phyloP scores from a whole-genome alignment of 1,140 invertebrate species.

The Stratiolaelaps scimitus region DNA sequence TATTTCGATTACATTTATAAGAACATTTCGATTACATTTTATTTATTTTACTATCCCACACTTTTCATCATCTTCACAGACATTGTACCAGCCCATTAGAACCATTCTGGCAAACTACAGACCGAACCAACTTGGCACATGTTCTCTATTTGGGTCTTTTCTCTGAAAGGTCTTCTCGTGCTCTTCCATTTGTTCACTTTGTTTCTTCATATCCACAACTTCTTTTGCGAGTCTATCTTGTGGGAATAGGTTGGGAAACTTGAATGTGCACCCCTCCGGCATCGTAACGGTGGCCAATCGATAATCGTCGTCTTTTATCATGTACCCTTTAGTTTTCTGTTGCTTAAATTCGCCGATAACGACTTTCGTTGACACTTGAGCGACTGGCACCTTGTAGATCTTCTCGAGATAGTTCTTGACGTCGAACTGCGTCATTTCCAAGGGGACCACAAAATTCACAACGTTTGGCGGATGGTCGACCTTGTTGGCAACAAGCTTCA shows the following conservation, averaged over 20 bases:
- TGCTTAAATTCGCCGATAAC: slow-evolving; percentile 39
- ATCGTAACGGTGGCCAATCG: slow-evolving; percentile 66
- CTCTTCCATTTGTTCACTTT: slow-evolving; percentile 29
- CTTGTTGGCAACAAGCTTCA: slow-evolving; percentile 64
- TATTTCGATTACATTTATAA: too few species aligned
- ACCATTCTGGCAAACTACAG: slow-evolving; percentile 29
- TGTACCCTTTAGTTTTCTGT: slow-evolving; percentile 45
- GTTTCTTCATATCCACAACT: slow-evolving; percentile 34
- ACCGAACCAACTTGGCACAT: slow-evolving; percentile 33
- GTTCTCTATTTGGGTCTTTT: slow-evolving; percentile 26
- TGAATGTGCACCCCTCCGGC: slow-evolving; percentile 38
- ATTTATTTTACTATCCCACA: too few species aligned
- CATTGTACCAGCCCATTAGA: too few species aligned
- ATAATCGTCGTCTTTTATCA: slow-evolving; percentile 68
- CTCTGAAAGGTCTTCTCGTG: slow-evolving; percentile 26
- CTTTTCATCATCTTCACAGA: too few species aligned
- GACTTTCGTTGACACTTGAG: slow-evolving; percentile 49
- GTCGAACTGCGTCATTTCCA: slow-evolving; percentile 68
- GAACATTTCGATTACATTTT: too few species aligned
- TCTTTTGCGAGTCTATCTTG: slow-evolving; percentile 37
- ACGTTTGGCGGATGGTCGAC: slow-evolving; percentile 54
- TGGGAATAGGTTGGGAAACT: slow-evolving; percentile 41
- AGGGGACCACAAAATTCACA: slow-evolving; percentile 68
- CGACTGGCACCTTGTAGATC: slow-evolving; percentile 70
- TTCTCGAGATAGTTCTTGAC: slow-evolving; percentile 85